Conservation (phyloP, 2,113 vertebrate species). For the Addax nasomaculatus region DNA sequence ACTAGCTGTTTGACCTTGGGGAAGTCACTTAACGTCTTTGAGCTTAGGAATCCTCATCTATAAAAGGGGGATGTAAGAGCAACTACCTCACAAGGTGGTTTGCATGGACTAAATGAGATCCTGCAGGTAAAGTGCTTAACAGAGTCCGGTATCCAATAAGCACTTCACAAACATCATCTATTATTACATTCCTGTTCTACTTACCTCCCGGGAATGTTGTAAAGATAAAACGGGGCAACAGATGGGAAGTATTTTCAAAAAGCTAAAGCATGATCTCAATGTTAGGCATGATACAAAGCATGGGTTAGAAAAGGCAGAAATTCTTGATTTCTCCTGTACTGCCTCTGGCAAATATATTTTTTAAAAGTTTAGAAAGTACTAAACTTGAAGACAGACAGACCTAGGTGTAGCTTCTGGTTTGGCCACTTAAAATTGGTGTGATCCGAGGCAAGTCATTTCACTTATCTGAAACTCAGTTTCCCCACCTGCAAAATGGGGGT, state of each 20-base stretch:
- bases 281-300: conserved; percentile 25
- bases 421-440: conserved; percentile 2
- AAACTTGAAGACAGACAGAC: not conserved
- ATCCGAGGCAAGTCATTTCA: conserved; percentile 23
- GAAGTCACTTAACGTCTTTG: not conserved
- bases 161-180: not conserved
- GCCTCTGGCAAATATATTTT: not conserved
- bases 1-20: not conserved
- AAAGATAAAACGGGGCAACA: conserved; percentile 54
- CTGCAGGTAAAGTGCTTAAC: not conserved
- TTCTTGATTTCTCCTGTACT: not conserved
- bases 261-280: conserved; percentile 24
- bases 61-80: not conserved
- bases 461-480: conserved; percentile 41
- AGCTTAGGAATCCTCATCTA: not conserved
- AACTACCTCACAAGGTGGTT: not conserved
- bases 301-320: not conserved
- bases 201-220: conserved; percentile 36
- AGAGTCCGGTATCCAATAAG: not conserved
- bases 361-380: conserved; percentile 6
- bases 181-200: conserved; percentile 12
- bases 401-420: not conserved
- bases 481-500: conserved; percentile 42
- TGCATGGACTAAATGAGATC: not conserved
- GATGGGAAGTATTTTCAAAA: conserved; percentile 57